These are phyloP conservation scores for Phrynocephalus versicolor DNA, from an alignment of 2,113 vertebrate species.

Conservation along the genomic window DNA sequence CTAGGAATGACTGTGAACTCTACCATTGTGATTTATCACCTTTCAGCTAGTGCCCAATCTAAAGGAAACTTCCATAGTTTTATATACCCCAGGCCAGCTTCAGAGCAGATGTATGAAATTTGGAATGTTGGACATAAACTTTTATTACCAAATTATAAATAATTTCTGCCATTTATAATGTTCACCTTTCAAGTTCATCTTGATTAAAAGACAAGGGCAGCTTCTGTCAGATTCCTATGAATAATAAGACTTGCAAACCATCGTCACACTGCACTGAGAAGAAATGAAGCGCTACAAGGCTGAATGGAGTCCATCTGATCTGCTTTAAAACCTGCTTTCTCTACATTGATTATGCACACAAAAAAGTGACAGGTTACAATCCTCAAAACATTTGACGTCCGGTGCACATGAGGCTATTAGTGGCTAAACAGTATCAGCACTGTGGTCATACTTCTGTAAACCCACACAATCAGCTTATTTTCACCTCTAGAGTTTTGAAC, in stretches of 20 bases:
- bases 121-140: slow-evolving; percentile 82
- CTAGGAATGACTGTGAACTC: slow-evolving; percentile 67
- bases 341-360: slow-evolving; percentile 19
- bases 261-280: slow-evolving; percentile 37
- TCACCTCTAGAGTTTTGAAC: slow-evolving; percentile 22
- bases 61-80: slow-evolving; percentile 82
- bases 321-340: slow-evolving; percentile 16
- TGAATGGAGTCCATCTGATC: slow-evolving; percentile 30
- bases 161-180: slow-evolving; percentile 81
- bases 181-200: slow-evolving; percentile 86
- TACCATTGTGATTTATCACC: slow-evolving; percentile 80
- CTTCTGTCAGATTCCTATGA: slow-evolving; percentile 58
- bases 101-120: slow-evolving; percentile 79
- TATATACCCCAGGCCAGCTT: slow-evolving; percentile 77
- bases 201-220: slow-evolving; percentile 82
- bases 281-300: slow-evolving; percentile 25
- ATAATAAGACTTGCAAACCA: slow-evolving; percentile 59
- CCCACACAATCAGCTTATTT: slow-evolving; percentile 14
- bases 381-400: not conserved
- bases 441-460: not conserved
- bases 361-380: not conserved
- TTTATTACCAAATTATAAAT: slow-evolving; percentile 88
- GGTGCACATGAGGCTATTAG: not conserved
- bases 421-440: not conserved
- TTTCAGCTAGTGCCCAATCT: slow-evolving; percentile 78